Base-by-base conservation (phyloP, 2,888 invertebrate genomes). In the Spilosoma lubricipeda region DNA sequence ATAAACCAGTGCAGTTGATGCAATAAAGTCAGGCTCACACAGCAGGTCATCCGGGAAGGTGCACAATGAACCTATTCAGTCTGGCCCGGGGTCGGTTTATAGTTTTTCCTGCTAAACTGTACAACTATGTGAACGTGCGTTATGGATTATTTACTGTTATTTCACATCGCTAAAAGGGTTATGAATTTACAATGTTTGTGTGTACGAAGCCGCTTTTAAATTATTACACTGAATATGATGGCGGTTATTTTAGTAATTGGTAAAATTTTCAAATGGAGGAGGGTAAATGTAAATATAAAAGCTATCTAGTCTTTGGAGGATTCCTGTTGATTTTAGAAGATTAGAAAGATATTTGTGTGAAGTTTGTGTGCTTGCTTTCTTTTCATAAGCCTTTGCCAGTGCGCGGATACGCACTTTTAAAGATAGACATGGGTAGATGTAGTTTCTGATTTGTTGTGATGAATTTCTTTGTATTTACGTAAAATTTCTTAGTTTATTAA, bases 61-160 rank as follows among this genome's bases (percentile, higher is more conserved):
- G 36, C 68, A 72, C 75, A 75, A 75, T 70, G 59, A 66, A 66
- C 59, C 72, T 69, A 70, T 75, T 72, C 75, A 72, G 67, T 70
- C 63, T 75, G 39, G 70, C 70, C 36, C 59, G 27, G 63, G 79
- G 30, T 78, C 82, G 76, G 78, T 84, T 84, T 84, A 84, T 84
- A 83, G 84, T 77, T 85, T 84, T 84, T 84, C 85, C 72, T 75
- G 77, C 70, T 77, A 85, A 67, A 45, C 59, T 64, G 27, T 45
- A 70, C 20, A 69, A 75, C 71, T 65, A 48, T 68, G 65, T 65
- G 67, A 70, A 71, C 56, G 23, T 42, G 45, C 27, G 30, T 67
- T 75, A 67, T 75, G 67, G 67, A 70, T 67, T 75, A 72, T 75
- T 75, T 75, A 75, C 72, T 70, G 75, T 72, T 72, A 72, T 70